A percentile compares a stretch with the other conserved stretches of the same genome.
phyloP scores from a whole-genome alignment of 2,888 invertebrate species.

The Orchestes rusci region DNA sequence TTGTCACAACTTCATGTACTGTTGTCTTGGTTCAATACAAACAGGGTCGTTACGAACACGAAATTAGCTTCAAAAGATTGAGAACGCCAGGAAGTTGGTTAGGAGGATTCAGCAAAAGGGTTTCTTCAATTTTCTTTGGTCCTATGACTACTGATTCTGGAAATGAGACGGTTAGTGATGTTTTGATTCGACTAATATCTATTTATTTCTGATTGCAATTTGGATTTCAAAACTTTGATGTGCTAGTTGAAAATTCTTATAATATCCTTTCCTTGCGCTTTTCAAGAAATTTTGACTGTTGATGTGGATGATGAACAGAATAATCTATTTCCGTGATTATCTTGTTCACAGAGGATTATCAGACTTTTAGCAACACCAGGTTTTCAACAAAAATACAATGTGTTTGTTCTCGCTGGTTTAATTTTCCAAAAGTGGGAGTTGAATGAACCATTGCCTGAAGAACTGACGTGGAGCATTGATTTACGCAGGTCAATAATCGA shows the following conservation, averaged over 20 bases:
- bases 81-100: constrained; percentile 75
- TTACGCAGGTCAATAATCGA: constrained; percentile 66
- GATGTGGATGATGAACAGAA: no score
- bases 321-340: no score
- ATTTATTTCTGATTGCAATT: no score
- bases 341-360: constrained; percentile 50
- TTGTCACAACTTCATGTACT: constrained; percentile 89
- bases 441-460: constrained; percentile 55
- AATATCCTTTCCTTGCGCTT: no score
- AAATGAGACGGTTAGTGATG: constrained; percentile 52
- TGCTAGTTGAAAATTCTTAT: no score
- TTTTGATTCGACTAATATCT: background rate
- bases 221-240: no score
- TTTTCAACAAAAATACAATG: constrained; percentile 47
- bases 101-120: constrained; percentile 71
- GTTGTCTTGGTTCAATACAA: constrained; percentile 65
- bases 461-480: constrained; percentile 67
- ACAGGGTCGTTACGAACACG: constrained; percentile 58
- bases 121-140: constrained; percentile 77
- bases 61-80: constrained; percentile 59
- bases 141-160: constrained; percentile 55
- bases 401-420: constrained; percentile 70
- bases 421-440: constrained; percentile 79
- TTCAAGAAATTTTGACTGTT: no score
- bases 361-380: constrained; percentile 54